Conservation (phyloP, 23 tunicate species). For the Phallusia fumigata region DNA sequence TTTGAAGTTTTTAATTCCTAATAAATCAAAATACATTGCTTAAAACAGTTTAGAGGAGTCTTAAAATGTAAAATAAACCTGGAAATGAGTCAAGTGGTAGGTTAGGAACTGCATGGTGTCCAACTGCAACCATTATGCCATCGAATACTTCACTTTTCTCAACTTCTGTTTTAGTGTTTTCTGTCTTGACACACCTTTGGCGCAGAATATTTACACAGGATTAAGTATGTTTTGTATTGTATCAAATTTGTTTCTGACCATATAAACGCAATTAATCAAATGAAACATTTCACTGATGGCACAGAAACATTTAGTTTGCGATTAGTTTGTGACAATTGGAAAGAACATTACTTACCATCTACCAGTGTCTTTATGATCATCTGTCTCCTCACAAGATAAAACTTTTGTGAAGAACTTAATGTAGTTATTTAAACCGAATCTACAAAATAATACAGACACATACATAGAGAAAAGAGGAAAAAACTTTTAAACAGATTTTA, state of each 20-base stretch:
- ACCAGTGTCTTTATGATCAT: conserved; percentile 51
- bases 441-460: no score
- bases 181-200: conserved; percentile 2
- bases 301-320: no score
- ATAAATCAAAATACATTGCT: no score
- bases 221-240: not conserved
- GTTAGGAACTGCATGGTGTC: conserved; percentile 77
- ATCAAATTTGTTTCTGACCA: no score
- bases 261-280: no score
- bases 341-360: conserved; percentile 34
- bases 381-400: conserved; percentile 27
- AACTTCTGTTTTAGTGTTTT: conserved; percentile 24
- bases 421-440: conserved; percentile 44
- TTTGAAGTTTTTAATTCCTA: not conserved
- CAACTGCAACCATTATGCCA: conserved; percentile 69
- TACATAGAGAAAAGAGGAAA: no score
- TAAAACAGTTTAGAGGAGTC: no score
- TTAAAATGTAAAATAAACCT: conserved; percentile 34
- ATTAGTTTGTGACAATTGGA: no score
- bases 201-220: not conserved
- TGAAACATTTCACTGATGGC: no score
- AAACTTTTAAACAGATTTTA: no score
- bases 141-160: conserved; percentile 42
- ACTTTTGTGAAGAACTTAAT: conserved; percentile 69
- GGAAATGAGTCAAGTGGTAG: conserved; percentile 51